Base-by-base conservation (phyloP, 2,888 invertebrate species). In the Macropis europaea region DNA sequence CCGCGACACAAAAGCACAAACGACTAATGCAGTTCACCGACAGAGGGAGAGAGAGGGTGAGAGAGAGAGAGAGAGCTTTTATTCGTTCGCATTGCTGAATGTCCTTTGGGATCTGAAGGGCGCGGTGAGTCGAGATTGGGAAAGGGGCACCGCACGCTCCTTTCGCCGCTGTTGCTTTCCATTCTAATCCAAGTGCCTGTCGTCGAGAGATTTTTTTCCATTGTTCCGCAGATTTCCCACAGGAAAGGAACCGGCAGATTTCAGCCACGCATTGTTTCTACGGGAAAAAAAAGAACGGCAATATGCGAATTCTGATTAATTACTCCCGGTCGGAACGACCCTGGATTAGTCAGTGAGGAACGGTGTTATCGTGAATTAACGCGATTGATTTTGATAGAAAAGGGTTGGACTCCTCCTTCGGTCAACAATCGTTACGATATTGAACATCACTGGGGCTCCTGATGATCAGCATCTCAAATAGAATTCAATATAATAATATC, bases 101-200 rank as follows among this genome's bases (percentile, higher is more conserved):
- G 77, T 82, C 81, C 82, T 82, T 53, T 72, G 81, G 81, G 81
- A 77, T 56, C 52, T 45, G 62, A n/a, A 75, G 67, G 79, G 69
- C 72, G 82, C 64, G 66, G 69, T 47, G 73, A 67, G 70, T 71
- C 76, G 81, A 79, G 83, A 82, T 82, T 82, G 79, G 67, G 73
- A 76, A 81, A 75, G 68, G 76, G 79, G 60, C 69, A 74, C 57
- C 59, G 75, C 70, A 72, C 80, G 74, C 64, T 78, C 68, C 81
- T 82, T 80, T 76, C 70, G 68, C 70, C 67, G 75, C 72, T 73
- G 72, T 78, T 78, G 81, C 81, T 82, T 81, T 82, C 77, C 80
- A 82, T 81, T 81, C 73, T 76, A 77, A 81, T 82, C 82, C 84
- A 84, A 85, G 84, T 84, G 82, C 82, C 84, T 76, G 79, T 81